Conservation (phyloP, 2,113 vertebrate genomes). For the Oreamnos americanus region DNA sequence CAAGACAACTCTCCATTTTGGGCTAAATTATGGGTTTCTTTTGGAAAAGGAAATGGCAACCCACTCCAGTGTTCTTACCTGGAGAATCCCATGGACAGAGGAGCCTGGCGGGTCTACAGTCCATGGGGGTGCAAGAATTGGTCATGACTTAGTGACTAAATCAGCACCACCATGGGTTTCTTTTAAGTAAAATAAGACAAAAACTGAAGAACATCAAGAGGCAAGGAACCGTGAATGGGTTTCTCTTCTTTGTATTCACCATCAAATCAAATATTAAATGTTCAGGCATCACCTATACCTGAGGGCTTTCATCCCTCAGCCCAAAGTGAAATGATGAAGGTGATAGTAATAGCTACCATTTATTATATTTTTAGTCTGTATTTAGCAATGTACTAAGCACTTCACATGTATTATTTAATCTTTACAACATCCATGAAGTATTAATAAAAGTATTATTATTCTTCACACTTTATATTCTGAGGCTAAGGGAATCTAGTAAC, state of each 20-base stretch:
- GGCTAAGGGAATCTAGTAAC: neutral
- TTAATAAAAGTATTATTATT: neutral
- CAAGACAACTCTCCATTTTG: neutral
- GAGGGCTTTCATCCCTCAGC: neutral
- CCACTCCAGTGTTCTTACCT: neutral
- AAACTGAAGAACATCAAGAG: neutral
- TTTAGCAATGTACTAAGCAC: neutral
- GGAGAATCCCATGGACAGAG: neutral
- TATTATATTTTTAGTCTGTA: neutral
- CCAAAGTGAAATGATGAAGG: neutral
- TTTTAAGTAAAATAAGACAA: neutral
- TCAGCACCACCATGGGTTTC: neutral
- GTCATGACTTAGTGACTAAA: neutral
- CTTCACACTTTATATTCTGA: neutral
- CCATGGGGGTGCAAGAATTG: neutral
- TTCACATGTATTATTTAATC: neutral
- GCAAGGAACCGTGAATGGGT: neutral
- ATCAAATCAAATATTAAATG: neutral
- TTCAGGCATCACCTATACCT: neutral
- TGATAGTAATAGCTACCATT: neutral
- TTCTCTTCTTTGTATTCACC: neutral
- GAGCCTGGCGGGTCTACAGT: neutral
- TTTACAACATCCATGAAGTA: neutral
- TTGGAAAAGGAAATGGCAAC: neutral
- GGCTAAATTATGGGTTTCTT: neutral